Conservation (phyloP, 1,140 invertebrate species). For the Metopolophium dirhodum region DNA sequence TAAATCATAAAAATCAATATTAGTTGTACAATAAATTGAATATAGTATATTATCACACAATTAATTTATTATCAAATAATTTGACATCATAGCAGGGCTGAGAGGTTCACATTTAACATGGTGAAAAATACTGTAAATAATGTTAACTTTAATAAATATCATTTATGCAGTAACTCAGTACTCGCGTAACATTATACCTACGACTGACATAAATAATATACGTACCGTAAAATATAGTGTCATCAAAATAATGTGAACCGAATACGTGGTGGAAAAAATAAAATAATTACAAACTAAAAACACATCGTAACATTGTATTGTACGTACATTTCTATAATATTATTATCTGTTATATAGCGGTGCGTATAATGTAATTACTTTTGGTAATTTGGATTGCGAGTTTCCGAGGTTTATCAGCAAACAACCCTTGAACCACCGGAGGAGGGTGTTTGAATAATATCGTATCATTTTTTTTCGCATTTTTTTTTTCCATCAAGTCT, state of each 20-base stretch:
- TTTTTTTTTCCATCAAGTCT: neutral
- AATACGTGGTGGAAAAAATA: neutral
- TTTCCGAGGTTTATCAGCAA: neutral
- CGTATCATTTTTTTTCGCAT: neutral
- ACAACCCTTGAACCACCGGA: neutral
- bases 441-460: neutral
- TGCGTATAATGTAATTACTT: neutral
- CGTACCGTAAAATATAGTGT: neutral
- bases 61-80: neutral
- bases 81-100: neutral
- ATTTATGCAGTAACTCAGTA: neutral
- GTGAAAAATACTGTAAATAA: neutral
- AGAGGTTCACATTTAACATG: neutral
- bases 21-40: neutral
- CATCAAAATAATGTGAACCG: neutral
- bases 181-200: neutral
- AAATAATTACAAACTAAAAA: neutral
- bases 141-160: neutral
- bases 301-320: neutral
- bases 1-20: neutral
- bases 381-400: neutral
- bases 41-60: neutral
- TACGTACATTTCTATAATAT: neutral
- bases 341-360: neutral
- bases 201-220: neutral